These are phyloP conservation scores for Panurus biarmicus DNA, from an alignment of 2,113 vertebrate genomes.

Conservation along the genomic window DNA sequence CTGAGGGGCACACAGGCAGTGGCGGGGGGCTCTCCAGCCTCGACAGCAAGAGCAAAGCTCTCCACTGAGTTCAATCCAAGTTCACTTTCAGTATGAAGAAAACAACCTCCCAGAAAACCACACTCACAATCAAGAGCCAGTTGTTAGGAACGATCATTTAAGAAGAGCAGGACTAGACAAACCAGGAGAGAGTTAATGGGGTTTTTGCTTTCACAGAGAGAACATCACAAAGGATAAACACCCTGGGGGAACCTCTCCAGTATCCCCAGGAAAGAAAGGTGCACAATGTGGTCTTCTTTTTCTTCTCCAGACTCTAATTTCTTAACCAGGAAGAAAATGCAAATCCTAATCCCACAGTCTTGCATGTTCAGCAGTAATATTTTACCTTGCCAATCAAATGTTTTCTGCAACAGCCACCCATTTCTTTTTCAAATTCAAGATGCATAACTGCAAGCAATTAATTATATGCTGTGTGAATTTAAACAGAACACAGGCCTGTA, in stretches of 20 bases:
- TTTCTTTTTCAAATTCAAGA: background rate
- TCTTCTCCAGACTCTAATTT: background rate
- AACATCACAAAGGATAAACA: background rate
- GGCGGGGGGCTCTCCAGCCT: background rate
- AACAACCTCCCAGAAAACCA: background rate
- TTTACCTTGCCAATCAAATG: background rate
- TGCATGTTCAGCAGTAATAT: background rate
- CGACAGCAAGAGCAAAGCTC: background rate
- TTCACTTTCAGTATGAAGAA: background rate
- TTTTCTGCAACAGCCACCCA: background rate
- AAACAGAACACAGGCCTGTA: background rate
- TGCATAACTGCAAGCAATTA: background rate
- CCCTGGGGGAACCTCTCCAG: background rate
- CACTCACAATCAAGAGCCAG: background rate
- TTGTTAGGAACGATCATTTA: background rate
- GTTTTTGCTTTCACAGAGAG: background rate
- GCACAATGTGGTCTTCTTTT: accelerated
- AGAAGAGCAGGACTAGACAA: background rate
- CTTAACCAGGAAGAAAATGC: background rate
- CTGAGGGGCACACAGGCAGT: background rate
- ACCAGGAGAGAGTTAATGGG: background rate
- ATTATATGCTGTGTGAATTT: background rate
- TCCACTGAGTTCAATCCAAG: background rate
- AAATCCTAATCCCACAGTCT: background rate
- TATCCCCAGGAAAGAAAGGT: background rate